Base-by-base conservation (phyloP, 1,140 invertebrate genomes). In the Zaprionus ornatus region DNA sequence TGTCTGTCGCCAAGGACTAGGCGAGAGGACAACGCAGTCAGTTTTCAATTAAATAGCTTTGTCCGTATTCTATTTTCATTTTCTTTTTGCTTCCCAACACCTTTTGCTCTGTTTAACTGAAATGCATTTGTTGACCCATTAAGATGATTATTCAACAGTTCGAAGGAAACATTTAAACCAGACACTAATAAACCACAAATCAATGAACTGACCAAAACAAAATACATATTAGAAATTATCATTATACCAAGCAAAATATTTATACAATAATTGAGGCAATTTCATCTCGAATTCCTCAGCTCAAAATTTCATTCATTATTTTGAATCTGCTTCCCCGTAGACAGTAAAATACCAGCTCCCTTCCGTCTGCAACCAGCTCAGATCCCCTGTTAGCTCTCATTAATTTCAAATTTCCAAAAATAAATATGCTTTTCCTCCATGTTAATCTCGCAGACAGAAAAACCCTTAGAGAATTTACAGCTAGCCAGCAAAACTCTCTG, bases 1-100 rank as follows among this genome's bases (percentile, higher is more conserved):
- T 69, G 74, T 54, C 37, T 55, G 61, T 50, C 64, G 40, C 63
- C 40, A 55, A 52, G 62, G 27, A 42, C 29, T 3, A 10, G 17
- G 15, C 57, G 27, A 32, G 15, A 7, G 52, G 21, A 63, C 48
- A 73, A 27, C 78, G 74, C 80, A 78, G 82, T 75, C 71, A 72
- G 66, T 73, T 83, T 83, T 84, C 80, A 83, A 83, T 83, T 83
- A 83, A 83, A 80, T 76, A 69, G n/a, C 76, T 61, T 82, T 82
- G 64, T 57, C 42, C 17, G 54, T 56, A 57, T 17, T 66, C 52
- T 67, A 59, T 54, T 80, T 76, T 60, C 17, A 19, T 29, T 25
- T 27, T 63, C 19, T 23, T 54, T 25, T 12, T 40, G 1, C 7
- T n/a, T 40, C 2, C 37, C 37, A 40, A 15, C 40, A 7, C n/a